phyloP scores from a whole-genome alignment of 2,888 invertebrate genomes.

The Thymelicus sylvestris region DNA sequence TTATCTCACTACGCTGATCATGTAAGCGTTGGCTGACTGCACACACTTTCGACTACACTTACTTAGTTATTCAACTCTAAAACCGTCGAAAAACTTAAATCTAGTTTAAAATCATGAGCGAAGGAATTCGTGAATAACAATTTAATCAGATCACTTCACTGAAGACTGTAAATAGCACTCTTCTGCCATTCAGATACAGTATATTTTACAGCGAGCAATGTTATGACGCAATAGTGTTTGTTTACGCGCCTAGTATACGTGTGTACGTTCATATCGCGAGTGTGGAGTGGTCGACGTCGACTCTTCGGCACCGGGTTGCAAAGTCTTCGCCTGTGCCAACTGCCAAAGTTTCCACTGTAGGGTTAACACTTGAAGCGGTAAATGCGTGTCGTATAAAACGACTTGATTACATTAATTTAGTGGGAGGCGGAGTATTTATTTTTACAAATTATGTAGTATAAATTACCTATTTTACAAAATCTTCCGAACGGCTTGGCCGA shows the following conservation, averaged over 20 bases:
- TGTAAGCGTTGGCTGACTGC: no score
- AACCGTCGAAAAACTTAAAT: neutral
- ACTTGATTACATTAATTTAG: no score
- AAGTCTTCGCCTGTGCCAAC: slow-evolving; percentile 65
- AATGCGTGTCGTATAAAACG: slow-evolving; percentile 54
- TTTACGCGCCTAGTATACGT: slow-evolving; percentile 68
- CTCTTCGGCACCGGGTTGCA: slow-evolving; percentile 54
- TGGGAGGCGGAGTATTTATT: no score
- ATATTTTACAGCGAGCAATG: slow-evolving; percentile 51
- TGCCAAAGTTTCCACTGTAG: slow-evolving; percentile 53
- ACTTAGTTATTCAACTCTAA: neutral
- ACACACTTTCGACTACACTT: neutral
- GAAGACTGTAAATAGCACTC: slow-evolving; percentile 48
- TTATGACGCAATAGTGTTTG: slow-evolving; percentile 77
- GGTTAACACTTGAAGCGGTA: slow-evolving; percentile 41
- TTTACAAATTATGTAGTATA: no score
- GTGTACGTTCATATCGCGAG: slow-evolving; percentile 50
- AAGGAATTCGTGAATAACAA: slow-evolving; percentile 65
- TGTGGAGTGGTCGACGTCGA: slow-evolving; percentile 8
- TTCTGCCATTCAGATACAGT: slow-evolving; percentile 51
- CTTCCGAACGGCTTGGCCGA: no score
- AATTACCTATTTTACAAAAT: no score
- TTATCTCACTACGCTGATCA: no score
- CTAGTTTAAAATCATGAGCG: slow-evolving; percentile 52
- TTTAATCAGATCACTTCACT: slow-evolving; percentile 50